Conservation (phyloP, 2,113 vertebrate species). For the Myrmecophaga tridactyla region DNA sequence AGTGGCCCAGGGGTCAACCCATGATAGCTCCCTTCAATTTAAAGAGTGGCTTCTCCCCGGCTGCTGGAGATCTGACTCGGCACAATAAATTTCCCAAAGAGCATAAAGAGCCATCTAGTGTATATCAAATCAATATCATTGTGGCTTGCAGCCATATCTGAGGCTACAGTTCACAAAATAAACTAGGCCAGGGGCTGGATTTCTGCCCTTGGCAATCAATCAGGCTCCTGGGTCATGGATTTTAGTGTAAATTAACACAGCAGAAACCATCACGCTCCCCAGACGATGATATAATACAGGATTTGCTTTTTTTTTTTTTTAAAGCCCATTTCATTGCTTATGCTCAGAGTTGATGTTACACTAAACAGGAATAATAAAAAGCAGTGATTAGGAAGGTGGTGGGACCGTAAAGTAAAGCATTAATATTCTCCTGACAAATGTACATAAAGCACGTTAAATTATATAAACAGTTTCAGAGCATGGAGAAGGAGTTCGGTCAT, state of each 20-base stretch:
- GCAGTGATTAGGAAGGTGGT: conserved; percentile 78
- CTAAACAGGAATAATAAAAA: conserved; percentile 83
- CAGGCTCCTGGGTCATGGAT: conserved; percentile 88
- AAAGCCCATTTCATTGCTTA: conserved; percentile 74
- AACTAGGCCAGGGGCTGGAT: conserved; percentile 89
- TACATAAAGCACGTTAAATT: conserved; percentile 59
- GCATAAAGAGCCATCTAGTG: conserved; percentile 89
- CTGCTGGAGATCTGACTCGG: conserved; percentile 85
- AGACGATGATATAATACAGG: conserved; percentile 84
- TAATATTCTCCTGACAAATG: conserved; percentile 78
- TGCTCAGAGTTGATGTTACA: conserved; percentile 71
- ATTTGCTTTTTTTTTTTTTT: conserved; percentile 78
- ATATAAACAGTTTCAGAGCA: not conserved
- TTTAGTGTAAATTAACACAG: conserved; percentile 92
- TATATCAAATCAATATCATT: conserved; percentile 92
- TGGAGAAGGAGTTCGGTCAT: not conserved
- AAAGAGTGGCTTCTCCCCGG: conserved; percentile 85
- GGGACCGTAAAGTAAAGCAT: conserved; percentile 74
- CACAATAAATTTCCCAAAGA: conserved; percentile 91
- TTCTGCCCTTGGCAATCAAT: conserved; percentile 90
- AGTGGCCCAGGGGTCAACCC: conserved; percentile 87
- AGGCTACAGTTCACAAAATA: conserved; percentile 91
- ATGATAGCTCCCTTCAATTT: conserved; percentile 89
- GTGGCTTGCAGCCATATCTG: conserved; percentile 86
- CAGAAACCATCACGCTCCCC: conserved; percentile 85